Evolutionary conservation across 2,888 invertebrate genomes (phyloP).

Genomic region (Ormyrus pomaceus): DNA sequence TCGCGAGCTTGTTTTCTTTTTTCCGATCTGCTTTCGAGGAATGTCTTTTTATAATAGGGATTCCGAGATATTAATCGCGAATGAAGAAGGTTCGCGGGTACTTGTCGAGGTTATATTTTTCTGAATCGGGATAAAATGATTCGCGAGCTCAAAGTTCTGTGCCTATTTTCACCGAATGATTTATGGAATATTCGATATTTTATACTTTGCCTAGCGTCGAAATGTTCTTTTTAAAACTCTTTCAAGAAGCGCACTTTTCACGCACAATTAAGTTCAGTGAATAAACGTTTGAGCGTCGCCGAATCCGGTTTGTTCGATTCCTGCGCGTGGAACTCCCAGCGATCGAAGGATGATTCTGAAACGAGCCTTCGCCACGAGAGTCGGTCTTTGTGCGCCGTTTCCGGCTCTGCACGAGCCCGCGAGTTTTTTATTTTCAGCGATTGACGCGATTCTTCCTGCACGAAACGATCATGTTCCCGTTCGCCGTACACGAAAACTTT

Average conservation of each 20-base stretch:
- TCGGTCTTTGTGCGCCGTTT: conserved; percentile 22
- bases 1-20: background rate
- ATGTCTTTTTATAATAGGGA: background rate
- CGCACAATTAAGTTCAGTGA: conserved; percentile 37
- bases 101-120: background rate
- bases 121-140: background rate
- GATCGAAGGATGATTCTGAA: conserved; percentile 5
- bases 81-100: background rate
- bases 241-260: conserved; percentile 12
- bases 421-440: background rate
- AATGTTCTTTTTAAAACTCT: background rate
- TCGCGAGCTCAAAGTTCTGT: background rate
- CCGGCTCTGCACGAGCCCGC: conserved; percentile 4
- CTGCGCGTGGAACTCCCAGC: background rate
- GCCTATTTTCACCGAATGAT: background rate
- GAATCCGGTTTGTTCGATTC: conserved; percentile 42
- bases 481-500: no score
- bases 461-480: no score
- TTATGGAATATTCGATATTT: background rate
- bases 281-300: conserved; percentile 14
- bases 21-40: conserved; percentile 3
- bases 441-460: background rate
- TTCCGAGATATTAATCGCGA: no score
- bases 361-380: background rate
- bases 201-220: no score